Conservation (phyloP, 2,888 invertebrate species). For the Heliconius cydno region DNA sequence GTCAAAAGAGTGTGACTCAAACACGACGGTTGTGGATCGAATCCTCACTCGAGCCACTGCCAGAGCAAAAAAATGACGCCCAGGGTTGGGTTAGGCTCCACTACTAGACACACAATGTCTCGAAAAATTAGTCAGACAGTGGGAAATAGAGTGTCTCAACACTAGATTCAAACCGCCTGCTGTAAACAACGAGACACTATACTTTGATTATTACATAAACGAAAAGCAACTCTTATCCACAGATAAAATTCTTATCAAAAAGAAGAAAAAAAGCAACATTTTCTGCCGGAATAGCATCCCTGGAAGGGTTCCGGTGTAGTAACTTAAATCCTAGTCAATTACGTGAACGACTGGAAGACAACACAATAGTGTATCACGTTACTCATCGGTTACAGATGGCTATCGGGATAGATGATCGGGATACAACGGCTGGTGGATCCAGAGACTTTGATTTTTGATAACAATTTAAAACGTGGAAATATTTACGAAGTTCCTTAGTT, state of each 20-base stretch:
- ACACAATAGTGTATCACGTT: conserved; percentile 74
- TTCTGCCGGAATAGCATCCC: conserved; percentile 26
- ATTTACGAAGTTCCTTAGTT: conserved; percentile 1
- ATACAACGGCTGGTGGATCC: conserved; percentile 34
- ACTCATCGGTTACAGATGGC: conserved; percentile 63
- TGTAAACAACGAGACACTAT: too few relatives aligned
- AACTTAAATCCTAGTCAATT: conserved; percentile 72
- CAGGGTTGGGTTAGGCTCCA: too few relatives aligned
- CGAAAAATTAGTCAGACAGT: too few relatives aligned
- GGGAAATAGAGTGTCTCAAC: too few relatives aligned
- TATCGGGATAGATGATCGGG: conserved; percentile 40
- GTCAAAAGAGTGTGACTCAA: too few relatives aligned
- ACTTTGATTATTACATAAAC: background rate
- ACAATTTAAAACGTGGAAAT: conserved; percentile 29
- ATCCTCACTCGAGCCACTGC: too few relatives aligned
- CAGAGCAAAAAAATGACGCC: too few relatives aligned
- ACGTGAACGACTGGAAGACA: conserved; percentile 64
- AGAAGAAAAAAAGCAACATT: background rate
- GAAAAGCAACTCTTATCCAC: background rate
- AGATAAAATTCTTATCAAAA: too few relatives aligned
- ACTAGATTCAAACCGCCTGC: too few relatives aligned
- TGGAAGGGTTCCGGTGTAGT: conserved; percentile 50
- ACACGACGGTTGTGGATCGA: too few relatives aligned
- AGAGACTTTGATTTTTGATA: conserved; percentile 32
- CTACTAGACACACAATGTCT: too few relatives aligned